Percentiles rank a stretch among this genome's conserved stretches.
Evolutionary conservation across 1,140 invertebrate genomes (phyloP).

Genomic region (Calliopsis andreniformis): DNA sequence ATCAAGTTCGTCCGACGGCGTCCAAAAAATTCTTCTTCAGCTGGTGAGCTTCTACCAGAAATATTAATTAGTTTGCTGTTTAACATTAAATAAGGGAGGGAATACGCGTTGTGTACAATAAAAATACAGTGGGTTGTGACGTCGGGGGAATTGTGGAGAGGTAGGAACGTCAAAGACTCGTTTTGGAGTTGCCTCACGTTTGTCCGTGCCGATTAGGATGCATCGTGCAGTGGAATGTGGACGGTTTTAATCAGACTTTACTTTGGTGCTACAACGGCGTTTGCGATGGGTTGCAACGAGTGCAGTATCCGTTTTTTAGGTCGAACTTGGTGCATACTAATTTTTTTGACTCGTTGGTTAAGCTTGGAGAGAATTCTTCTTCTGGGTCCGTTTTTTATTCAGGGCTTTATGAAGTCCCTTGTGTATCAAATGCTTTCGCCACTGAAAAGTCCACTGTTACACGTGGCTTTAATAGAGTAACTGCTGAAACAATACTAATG

Average conservation of each 20-base stretch:
- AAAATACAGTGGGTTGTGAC: background rate
- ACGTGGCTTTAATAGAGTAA: too few species aligned
- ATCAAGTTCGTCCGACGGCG: slow-evolving; percentile 3
- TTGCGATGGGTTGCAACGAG: background rate
- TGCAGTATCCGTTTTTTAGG: too few species aligned
- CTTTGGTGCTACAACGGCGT: too few species aligned
- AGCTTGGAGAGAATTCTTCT: too few species aligned
- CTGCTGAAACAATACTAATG: too few species aligned
- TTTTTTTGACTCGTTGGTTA: too few species aligned
- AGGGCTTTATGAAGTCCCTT: too few species aligned
- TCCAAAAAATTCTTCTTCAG: background rate
- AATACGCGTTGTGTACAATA: background rate
- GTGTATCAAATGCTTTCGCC: too few species aligned
- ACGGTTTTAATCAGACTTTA: slow-evolving; percentile 13
- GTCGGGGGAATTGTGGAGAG: background rate
- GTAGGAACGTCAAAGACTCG: too few species aligned
- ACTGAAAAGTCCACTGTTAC: too few species aligned
- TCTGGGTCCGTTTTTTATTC: too few species aligned
- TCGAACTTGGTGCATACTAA: too few species aligned
- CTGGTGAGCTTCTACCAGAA: background rate
- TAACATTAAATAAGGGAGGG: slow-evolving; percentile 1
- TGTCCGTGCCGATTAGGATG: slow-evolving; percentile 9
- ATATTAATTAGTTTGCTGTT: slow-evolving; percentile 27
- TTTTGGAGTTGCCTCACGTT: slow-evolving; percentile 1
- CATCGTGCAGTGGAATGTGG: background rate